Percentiles rank a stretch among this genome's conserved stretches.
Conservation (phyloP, 2,797 vertebrate genomes). For the Eutrigla gurnardus region DNA sequence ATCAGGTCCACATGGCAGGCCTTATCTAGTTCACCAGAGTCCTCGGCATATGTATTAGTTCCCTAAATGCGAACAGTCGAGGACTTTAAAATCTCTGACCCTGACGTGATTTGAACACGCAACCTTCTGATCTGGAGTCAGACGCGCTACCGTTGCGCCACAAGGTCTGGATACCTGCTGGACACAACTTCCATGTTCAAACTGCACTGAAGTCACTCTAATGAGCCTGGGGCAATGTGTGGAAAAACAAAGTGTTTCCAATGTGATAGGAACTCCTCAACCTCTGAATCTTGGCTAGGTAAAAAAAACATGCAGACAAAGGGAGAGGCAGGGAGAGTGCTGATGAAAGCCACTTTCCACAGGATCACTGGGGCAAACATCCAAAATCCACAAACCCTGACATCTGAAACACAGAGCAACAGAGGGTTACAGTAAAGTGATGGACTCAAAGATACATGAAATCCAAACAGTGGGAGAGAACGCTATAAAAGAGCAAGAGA, state of each 20-base stretch:
- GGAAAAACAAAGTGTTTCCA: not conserved
- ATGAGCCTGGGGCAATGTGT: not conserved
- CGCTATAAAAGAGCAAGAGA: constrained; percentile 25
- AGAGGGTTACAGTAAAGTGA: constrained; percentile 35
- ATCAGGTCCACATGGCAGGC: too few relatives aligned
- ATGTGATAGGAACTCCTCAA: constrained; percentile 10
- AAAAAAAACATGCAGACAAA: not conserved
- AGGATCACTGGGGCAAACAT: constrained; percentile 34
- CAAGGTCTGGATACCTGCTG: not conserved
- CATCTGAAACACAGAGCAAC: constrained; percentile 31
- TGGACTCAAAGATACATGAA: constrained; percentile 42
- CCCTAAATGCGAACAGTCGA: not conserved
- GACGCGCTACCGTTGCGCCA: constrained; percentile 38
- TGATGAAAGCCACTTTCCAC: constrained; percentile 41
- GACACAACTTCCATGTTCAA: not conserved
- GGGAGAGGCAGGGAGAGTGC: constrained; percentile 1
- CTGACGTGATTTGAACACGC: constrained; percentile 45
- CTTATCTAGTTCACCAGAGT: not conserved
- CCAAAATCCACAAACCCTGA: constrained; percentile 66
- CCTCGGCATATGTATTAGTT: not conserved
- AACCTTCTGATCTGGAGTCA: constrained; percentile 59
- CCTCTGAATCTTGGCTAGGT: constrained; percentile 13
- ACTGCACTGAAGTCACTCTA: too few relatives aligned
- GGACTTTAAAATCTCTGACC: not conserved
- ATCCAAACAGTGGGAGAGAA: constrained; percentile 36